A percentile compares a stretch with the other conserved stretches of the same genome.
Conservation (phyloP, 1,140 invertebrate species). For the Pseudomyrmex pallidus region DNA sequence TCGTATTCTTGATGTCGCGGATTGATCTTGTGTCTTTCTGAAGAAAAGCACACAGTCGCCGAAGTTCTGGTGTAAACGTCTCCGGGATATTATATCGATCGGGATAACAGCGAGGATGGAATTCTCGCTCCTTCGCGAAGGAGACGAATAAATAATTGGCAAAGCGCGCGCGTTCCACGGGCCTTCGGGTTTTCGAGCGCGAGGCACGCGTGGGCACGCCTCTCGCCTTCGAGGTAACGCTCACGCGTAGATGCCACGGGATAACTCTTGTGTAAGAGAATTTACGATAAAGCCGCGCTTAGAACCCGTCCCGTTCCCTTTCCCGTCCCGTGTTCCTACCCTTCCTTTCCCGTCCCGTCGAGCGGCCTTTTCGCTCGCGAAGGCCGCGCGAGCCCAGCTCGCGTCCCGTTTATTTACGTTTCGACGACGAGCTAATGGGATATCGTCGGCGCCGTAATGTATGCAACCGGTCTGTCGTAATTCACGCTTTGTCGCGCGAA, state of each 20-base stretch:
- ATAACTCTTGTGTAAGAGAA: conserved; percentile 71
- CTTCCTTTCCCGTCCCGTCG: neutral
- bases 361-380: conserved; percentile 43
- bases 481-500: conserved; percentile 50
- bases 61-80: too few species aligned
- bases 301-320: conserved; percentile 14
- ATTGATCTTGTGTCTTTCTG: too few species aligned
- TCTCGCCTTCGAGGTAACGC: conserved; percentile 68
- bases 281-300: conserved; percentile 50
- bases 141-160: conserved; percentile 57
- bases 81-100: neutral
- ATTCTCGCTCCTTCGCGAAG: conserved; percentile 4
- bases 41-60: too few species aligned
- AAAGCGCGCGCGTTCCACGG: conserved; percentile 25
- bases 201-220: conserved; percentile 70
- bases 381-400: conserved; percentile 29
- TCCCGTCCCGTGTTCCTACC: neutral
- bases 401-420: conserved; percentile 55
- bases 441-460: conserved; percentile 37
- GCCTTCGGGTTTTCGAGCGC: conserved; percentile 57
- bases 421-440: conserved; percentile 45
- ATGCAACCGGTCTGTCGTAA: conserved; percentile 48
- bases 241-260: conserved; percentile 69
- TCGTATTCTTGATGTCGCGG: too few species aligned
- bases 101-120: neutral